Percentiles rank a stretch among this genome's conserved stretches.
Conservation (phyloP, 2,113 vertebrate species). For the Psophia crepitans region DNA sequence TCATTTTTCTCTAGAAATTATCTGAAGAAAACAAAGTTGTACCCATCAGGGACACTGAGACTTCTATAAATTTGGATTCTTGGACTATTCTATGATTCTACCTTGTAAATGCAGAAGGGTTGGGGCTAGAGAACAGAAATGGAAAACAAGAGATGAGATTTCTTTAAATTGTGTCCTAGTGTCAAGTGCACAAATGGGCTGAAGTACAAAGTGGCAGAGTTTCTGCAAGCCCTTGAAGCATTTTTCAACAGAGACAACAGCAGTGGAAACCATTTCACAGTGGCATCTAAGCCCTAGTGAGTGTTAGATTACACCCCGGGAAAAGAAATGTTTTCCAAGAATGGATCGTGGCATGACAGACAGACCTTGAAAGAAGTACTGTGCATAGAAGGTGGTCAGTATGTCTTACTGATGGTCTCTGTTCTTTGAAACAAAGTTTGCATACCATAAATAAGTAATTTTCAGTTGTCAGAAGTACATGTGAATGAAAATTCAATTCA, state of each 20-base stretch:
- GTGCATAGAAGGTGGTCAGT: constrained; percentile 10
- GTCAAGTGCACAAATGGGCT: neutral
- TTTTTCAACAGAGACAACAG: neutral
- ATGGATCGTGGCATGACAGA: fast-evolving
- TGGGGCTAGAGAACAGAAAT: neutral
- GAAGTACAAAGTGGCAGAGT: constrained; percentile 4
- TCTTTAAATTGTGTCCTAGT: neutral
- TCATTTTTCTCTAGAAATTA: neutral
- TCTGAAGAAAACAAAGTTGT: neutral
- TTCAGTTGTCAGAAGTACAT: neutral
- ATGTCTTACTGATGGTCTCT: neutral
- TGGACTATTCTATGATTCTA: too few relatives aligned
- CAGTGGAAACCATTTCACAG: neutral
- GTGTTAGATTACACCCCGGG: neutral
- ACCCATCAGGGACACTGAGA: neutral
- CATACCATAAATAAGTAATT: neutral
- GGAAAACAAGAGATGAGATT: neutral
- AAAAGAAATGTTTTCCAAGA: neutral
- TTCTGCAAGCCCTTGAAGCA: constrained; percentile 48
- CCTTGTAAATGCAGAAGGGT: neutral
- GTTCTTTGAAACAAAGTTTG: neutral
- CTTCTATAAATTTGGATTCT: neutral
- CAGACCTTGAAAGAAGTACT: neutral
- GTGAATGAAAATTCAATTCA: neutral
- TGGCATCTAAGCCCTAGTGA: neutral